Base-by-base conservation (phyloP, 2,113 vertebrate species). In the Cololabis saira region DNA sequence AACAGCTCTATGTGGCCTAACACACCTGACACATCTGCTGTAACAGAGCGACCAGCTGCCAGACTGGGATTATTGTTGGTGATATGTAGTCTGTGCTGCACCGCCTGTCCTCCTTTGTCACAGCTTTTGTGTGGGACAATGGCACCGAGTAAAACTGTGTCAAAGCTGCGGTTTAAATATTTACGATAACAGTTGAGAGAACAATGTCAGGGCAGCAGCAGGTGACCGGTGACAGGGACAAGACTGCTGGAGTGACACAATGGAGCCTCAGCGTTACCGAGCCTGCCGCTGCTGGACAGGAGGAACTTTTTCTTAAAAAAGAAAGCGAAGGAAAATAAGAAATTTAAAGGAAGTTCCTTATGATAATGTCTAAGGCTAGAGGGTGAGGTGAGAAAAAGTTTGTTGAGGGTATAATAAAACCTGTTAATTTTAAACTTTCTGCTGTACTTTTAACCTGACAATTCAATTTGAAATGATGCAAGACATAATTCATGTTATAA, bases 91-190 rank as follows among this genome's bases (percentile, higher is more conserved):
- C 33, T 12, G 64, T 58, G 13, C 48, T 18, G 61, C 11, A 5
- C 15, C 4, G 18, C 64, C 74, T 71, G 68, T 52, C 52, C 43
- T 55, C 18, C 56, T 81, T 62, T 76, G 76, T 81, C 68, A 45
- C 70, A 33, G 40, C 30, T 37, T 84, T 71, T 81, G 53, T 63
- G 64, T 53, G 44, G 42, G 64, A 74, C 80, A 90, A 84, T 69
- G 56, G 43, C 57, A 45, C 54, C 3, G 14, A 74, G 66, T 64
- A 60, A 73, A 69, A 58, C 65, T 3, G 30, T 45, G 74, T 78
- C 69, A 78, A 73, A 76, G 80, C 65, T 40, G 13, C 67, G 43
- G 66, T 68, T 92, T 66, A 91, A 89, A 88, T 88, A 91, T 90
- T 84, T 48, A 91, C 76, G 58, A 62, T 74, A 75, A 71, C 73